These are phyloP conservation scores for Aleiodes alternator DNA, from an alignment of 2,888 invertebrate species.

Conservation along the genomic window DNA sequence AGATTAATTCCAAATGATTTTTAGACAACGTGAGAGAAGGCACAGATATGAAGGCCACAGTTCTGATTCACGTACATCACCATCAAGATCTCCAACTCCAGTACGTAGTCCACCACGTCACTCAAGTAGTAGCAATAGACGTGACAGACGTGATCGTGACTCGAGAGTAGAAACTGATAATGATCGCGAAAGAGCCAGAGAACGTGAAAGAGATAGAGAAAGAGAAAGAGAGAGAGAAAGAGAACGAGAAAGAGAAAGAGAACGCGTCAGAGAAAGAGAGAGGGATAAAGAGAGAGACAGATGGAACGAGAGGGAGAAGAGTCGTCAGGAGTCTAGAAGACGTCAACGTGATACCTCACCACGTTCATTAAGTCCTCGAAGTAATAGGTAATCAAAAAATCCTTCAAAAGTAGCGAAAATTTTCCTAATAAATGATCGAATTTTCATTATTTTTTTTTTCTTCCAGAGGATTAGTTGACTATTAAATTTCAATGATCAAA, in stretches of 20 bases:
- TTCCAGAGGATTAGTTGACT: constrained; percentile 73
- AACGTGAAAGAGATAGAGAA: constrained; percentile 62
- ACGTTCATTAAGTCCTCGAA: constrained; percentile 69
- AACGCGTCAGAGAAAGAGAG: constrained; percentile 63
- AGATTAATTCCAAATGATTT: constrained; percentile 58
- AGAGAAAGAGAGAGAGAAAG: constrained; percentile 61
- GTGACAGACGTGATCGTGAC: constrained; percentile 68
- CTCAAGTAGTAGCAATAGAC: constrained; percentile 54
- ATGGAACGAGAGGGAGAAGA: constrained; percentile 69
- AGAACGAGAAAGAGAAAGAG: constrained; percentile 56
- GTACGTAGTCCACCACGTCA: constrained; percentile 71
- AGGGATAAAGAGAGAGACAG: constrained; percentile 66
- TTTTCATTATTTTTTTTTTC: constrained; percentile 35
- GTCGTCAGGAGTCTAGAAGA: constrained; percentile 66
- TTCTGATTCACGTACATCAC: constrained; percentile 73
- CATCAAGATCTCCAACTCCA: constrained; percentile 75
- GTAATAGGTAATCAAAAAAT: constrained; percentile 62
- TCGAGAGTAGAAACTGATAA: constrained; percentile 59
- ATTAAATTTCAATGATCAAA: constrained; percentile 58
- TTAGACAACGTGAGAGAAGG: constrained; percentile 89
- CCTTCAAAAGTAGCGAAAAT: neutral
- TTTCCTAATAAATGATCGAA: constrained; percentile 22
- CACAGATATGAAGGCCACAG: constrained; percentile 79
- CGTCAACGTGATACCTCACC: constrained; percentile 68
- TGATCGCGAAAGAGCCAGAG: constrained; percentile 61